phyloP scores from a whole-genome alignment of 2,888 invertebrate species.

The Aleiodes leptofemur region DNA sequence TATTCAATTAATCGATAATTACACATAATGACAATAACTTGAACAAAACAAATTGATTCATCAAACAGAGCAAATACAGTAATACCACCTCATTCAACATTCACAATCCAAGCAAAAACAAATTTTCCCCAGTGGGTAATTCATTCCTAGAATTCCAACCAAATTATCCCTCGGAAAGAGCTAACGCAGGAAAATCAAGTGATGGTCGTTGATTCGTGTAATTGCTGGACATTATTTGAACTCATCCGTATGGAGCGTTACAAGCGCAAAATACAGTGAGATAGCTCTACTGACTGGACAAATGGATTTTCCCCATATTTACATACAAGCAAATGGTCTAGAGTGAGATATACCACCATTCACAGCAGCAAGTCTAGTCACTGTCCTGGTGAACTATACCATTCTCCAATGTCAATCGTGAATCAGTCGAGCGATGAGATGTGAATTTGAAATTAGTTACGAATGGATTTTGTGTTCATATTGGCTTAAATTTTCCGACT shows the following conservation, averaged over 20 bases:
- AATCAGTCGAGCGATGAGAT: slow-evolving; percentile 10
- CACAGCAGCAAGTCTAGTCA: neutral
- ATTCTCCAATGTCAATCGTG: slow-evolving; percentile 19
- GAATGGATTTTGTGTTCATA: neutral
- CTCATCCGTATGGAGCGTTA: slow-evolving; percentile 25
- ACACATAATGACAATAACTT: no score
- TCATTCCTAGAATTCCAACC: neutral
- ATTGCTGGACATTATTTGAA: slow-evolving; percentile 46
- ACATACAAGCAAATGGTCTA: slow-evolving; percentile 29
- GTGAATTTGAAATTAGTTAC: slow-evolving; percentile 24
- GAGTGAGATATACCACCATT: no score
- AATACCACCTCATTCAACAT: neutral
- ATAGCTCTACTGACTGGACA: slow-evolving; percentile 17
- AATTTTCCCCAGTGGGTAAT: neutral
- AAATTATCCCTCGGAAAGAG: slow-evolving; percentile 21
- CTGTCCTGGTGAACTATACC: neutral
- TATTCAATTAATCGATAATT: no score
- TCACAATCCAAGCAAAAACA: neutral
- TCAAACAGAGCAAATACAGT: neutral
- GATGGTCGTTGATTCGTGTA: slow-evolving; percentile 46
- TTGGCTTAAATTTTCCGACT: neutral
- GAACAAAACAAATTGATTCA: no score
- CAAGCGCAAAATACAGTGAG: slow-evolving; percentile 10
- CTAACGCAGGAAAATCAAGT: slow-evolving; percentile 33
- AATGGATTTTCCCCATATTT: slow-evolving; percentile 28